Base-by-base conservation (phyloP, 2,113 vertebrate genomes). In the Hiodon tergisus region DNA sequence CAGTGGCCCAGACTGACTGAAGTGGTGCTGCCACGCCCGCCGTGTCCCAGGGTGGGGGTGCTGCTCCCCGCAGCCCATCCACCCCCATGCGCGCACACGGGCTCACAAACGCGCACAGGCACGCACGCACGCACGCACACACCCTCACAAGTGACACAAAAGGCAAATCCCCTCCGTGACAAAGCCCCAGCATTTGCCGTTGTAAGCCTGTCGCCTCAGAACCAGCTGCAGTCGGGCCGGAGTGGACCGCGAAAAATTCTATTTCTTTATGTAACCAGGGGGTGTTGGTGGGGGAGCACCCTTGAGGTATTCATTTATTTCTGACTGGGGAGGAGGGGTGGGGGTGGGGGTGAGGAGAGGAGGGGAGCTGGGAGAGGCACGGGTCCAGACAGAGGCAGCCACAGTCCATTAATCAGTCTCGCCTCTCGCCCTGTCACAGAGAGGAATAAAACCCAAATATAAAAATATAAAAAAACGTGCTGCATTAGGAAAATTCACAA, bases 281-380 rank as follows among this genome's bases (percentile, higher is more conserved):
- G 31, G 31, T 31, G 31, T 31, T 31, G 31, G 31, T 31, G 31
- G 31, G 78, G 77, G 80, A 86, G 81, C 74, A 81, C 81, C 77
- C 59, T 78, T 75, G 78, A 82, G 77, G 84, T 80, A 70, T 73
- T 67, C 68, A 79, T 81, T 83, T 79, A 75, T 73, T 75, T 52
- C 60, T 66, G 65, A 74, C 6, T 9, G 57, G 58, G 50, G 65
- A 46, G 72, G 71, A 13, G 17, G 66, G 54, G 55, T n/a, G 47
- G 62, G 57, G 60, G 76, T 4, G 66, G 46, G 69, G 69, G 69
- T 31, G 31, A 17, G 69, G 69, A 46, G n/a, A 47, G 66, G 63
- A 76, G 69, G 69, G 69, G 76, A 17, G 72, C 58, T 65, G 48
- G 69, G 57, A 59, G 47, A 31, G 31, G 31, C 31, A 31, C 63